Conservation (phyloP, 2,113 vertebrate species). For the Burhinus bistriatus region DNA sequence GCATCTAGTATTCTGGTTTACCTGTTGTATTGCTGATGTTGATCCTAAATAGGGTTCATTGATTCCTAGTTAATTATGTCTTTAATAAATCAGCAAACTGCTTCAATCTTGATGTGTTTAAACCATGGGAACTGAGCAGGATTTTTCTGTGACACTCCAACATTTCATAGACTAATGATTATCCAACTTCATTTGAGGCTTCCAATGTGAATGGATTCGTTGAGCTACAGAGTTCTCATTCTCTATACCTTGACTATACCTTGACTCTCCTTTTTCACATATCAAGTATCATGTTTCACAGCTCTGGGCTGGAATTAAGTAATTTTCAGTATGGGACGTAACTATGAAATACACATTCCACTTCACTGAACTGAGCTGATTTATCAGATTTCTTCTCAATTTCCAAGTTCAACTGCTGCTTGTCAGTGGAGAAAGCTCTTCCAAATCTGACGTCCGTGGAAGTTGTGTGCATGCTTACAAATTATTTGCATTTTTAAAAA, state of each 20-base stretch:
- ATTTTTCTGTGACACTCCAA: neutral
- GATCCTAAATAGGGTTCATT: neutral
- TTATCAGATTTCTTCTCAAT: neutral
- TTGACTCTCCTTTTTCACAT: neutral
- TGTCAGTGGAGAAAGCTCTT: neutral
- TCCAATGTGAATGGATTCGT: neutral
- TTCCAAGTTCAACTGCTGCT: neutral
- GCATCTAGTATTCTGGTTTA: neutral
- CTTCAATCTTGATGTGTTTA: neutral
- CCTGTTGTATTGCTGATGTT: neutral
- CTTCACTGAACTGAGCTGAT: neutral
- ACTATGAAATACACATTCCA: neutral
- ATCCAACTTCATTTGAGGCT: neutral
- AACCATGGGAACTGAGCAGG: neutral
- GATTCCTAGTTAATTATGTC: neutral
- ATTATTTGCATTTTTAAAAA: neutral
- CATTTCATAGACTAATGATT: neutral
- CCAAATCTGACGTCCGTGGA: neutral
- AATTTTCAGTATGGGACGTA: neutral
- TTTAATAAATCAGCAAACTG: neutral
- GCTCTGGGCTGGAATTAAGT: neutral
- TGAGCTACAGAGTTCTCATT: neutral
- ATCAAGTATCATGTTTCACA: neutral
- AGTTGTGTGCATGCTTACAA: neutral
- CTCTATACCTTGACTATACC: neutral